Evolutionary conservation across 2,888 invertebrate genomes (phyloP).

Genomic region (Cistogaster globosa): DNA sequence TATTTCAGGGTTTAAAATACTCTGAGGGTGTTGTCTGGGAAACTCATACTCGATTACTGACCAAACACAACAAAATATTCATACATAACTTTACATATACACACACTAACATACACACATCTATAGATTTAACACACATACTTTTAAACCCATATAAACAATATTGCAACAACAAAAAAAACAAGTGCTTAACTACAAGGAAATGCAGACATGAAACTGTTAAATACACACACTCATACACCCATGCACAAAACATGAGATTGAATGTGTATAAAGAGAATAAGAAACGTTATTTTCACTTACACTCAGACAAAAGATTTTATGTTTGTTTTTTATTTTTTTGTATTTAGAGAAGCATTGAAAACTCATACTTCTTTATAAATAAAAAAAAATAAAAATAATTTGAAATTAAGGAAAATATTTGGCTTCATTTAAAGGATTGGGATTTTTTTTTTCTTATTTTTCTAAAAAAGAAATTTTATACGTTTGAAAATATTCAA

Average conservation of each 20-base stretch:
- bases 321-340: neutral
- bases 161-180: neutral
- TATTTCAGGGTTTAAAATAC: conserved; percentile 36
- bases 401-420: conserved; percentile 31
- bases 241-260: neutral
- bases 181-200: conserved; percentile 14
- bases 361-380: conserved; percentile 17
- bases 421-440: conserved; percentile 32
- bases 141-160: neutral
- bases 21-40: conserved; percentile 69
- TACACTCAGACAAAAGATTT: conserved; percentile 10
- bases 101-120: conserved; percentile 13
- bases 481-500: neutral
- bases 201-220: conserved; percentile 48
- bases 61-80: conserved; percentile 67
- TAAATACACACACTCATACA: conserved; percentile 23
- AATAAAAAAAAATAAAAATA: conserved; percentile 1
- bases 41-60: conserved; percentile 67
- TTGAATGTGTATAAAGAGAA: neutral
- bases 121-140: too few relatives aligned
- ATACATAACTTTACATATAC: conserved; percentile 48
- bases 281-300: conserved; percentile 22
- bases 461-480: conserved; percentile 7
- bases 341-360: neutral
- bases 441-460: neutral